Base-by-base conservation (phyloP, 92 coral and sea anemone genomes). In the Porites divaricata region DNA sequence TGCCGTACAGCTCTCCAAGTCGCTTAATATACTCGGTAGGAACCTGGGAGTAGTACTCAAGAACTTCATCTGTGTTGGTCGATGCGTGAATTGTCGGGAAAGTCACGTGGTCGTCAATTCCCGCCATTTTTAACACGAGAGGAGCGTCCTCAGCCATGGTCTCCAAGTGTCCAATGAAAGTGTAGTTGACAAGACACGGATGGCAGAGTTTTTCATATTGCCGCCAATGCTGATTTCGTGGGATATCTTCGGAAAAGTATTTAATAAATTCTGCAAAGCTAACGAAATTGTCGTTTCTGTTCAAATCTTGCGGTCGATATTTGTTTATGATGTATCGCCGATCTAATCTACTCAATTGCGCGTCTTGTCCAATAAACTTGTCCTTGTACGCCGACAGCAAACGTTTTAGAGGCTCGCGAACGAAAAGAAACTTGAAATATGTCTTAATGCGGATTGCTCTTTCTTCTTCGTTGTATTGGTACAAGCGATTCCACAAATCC, bases 1-100 rank as follows among this genome's bases (percentile, higher is more conserved):
- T 59, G 35, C 81, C 70, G 22, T 76, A 76, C 68, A 61, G 28
- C 26, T 76, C 81, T 4, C 81, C 81, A 19, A 76, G 10, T 9
- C 57, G 70, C 4, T 10, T 76, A 15, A 62, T 76, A 45, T 62
- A 62, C 48, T 41, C 13, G 6, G 53, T 19, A 35, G 81, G 81
- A 9, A 76, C 81, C 68, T 45, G 52, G 26, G 81, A 76, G 28
- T 28, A 76, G 57, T 62, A 59, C n/a, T 76, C 9, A 11, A 62
- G 4, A 68, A 79, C 75, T 54, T 79, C 84, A 51, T 7, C 9
- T 22, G 74, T 1, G n/a, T 24, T 24, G 24, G 74, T 79, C 51
- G 84, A 67, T 8, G 24, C 12, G 66, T 79, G 75, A 9, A 79
- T 23, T 79, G 84, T 63, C 84, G 84, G 75, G 75, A 79, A 79